Evolutionary conservation across 2,113 vertebrate species (phyloP), one percentile per base, ranked within the genome.

Genomic region (Crotalus tigris): DNA sequence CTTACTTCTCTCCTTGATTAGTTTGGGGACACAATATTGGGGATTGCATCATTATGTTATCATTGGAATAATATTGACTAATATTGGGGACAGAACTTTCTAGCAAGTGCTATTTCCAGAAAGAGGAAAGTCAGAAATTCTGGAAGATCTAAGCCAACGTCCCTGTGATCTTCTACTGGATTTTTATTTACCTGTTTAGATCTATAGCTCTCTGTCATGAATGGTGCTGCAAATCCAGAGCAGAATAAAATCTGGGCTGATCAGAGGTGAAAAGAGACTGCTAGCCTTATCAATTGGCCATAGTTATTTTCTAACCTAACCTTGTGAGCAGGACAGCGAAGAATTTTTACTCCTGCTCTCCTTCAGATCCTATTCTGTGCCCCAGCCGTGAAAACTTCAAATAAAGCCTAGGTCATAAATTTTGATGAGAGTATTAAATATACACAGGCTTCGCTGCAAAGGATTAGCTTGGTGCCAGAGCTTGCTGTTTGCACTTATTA

Each of bases 401-500:
- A 94, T 95, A 94, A 95, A 96, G 90, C 93, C 95, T 93, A 89
- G 93, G 95, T 95, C 95, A 94, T 94, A 93, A 95, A 95, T 92
- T 93, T 94, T 95, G 96, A 97, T 96, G 94, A 92, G 95, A 96
- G 96, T 96, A 96, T 96, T 97, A 97, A 96, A 95, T 94, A 95
- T 95, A 97, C 93, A 91, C 93, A 93, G 93, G 94, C 94, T 95
- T 96, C 94, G 91, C 85, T 95, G 96, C 94, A 93, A 57, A 96
- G 93, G 96, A 93, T 90, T 57, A 90, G 92, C n/a, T 57, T 86
- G 92, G 58, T 96, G 96, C 96, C 96, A 95, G 93, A 96, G 87
- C 90, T 91, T 90, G 7, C 0, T 92, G 92, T 92, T 95, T 93
- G 55, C 85, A 92, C 95, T 96, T 97, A 96, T 97, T 96, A 97